phyloP scores from a whole-genome alignment of 2,113 vertebrate species.

The Odontesthes bonariensis region DNA sequence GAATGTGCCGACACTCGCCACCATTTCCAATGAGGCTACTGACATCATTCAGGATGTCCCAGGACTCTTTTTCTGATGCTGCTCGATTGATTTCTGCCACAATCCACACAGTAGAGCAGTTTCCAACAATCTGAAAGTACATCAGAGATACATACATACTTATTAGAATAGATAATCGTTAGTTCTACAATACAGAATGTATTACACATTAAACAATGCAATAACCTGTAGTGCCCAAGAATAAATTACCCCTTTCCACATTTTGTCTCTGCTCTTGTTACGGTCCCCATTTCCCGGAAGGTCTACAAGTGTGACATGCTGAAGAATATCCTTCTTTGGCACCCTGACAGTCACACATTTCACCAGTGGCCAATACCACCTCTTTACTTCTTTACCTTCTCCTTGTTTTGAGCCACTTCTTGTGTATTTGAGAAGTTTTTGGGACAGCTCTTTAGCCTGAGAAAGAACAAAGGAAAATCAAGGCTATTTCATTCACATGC shows the following conservation, averaged over 20 bases:
- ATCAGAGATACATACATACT: not conserved
- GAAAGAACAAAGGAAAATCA: too few species aligned
- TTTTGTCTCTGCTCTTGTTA: too few species aligned
- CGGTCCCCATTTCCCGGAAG: not conserved
- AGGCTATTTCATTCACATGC: too few species aligned
- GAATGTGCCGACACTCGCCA: conserved; percentile 43
- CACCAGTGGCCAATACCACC: conserved; percentile 17
- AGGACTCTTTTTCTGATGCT: conserved; percentile 45
- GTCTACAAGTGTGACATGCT: conserved; percentile 50
- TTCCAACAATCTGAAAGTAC: conserved; percentile 44
- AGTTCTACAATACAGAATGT: too few species aligned
- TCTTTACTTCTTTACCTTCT: too few species aligned
- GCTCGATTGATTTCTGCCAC: conserved; percentile 59
- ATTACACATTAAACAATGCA: too few species aligned
- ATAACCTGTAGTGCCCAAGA: not conserved
- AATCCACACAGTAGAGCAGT: conserved; percentile 66
- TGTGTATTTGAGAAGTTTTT: too few species aligned
- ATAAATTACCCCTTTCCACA: conserved; percentile 15
- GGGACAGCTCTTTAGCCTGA: too few species aligned
- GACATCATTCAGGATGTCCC: conserved; percentile 49
- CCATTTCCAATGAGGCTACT: conserved; percentile 48
- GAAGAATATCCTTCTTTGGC: conserved; percentile 32
- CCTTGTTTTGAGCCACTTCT: too few species aligned
- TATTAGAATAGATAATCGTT: too few species aligned
- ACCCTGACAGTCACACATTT: conserved; percentile 56